These are phyloP conservation scores for Chloroclystis v-ata DNA, from an alignment of 2,888 invertebrate genomes.

Conservation along the genomic window DNA sequence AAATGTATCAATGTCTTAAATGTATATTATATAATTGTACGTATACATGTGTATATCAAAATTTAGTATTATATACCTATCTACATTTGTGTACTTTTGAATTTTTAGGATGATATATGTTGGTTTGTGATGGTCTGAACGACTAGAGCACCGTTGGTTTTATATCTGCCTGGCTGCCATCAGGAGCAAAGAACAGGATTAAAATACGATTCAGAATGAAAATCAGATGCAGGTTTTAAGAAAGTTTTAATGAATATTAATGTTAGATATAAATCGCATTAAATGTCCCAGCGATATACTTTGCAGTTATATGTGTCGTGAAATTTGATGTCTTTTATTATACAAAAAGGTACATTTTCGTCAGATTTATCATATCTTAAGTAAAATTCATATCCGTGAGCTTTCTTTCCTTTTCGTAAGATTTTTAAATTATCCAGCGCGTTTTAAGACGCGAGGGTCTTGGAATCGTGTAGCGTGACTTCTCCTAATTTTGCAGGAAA, in stretches of 20 bases:
- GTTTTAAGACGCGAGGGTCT: slow-evolving; percentile 14
- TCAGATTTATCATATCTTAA: slow-evolving; percentile 42
- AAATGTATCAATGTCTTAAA: slow-evolving; percentile 49
- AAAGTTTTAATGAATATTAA: slow-evolving; percentile 17
- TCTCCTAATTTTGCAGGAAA: slow-evolving; percentile 25
- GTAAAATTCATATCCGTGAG: slow-evolving; percentile 53
- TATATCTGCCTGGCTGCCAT: slow-evolving; percentile 7
- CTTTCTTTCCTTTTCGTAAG: slow-evolving; percentile 40
- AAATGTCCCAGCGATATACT: slow-evolving; percentile 22
- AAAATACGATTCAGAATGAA: slow-evolving; percentile 8
- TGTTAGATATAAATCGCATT: slow-evolving; percentile 13
- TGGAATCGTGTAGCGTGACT: slow-evolving; percentile 6
- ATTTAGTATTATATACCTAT: slow-evolving; percentile 20
- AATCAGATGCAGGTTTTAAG: slow-evolving; percentile 16
- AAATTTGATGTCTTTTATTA: slow-evolving; percentile 27
- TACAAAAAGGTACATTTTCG: slow-evolving; percentile 30
- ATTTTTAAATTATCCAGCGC: slow-evolving; percentile 27
- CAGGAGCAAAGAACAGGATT: neutral
- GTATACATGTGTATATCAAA: slow-evolving; percentile 35
- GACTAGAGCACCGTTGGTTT: slow-evolving; percentile 6
- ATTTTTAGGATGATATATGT: slow-evolving; percentile 7
- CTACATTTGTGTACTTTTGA: slow-evolving; percentile 11
- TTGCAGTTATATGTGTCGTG: slow-evolving; percentile 24
- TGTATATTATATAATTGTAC: slow-evolving; percentile 48
- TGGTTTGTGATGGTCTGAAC: slow-evolving; percentile 4